Base-by-base conservation (phyloP, 2,888 invertebrate genomes). In the Exocentrus adspersus region DNA sequence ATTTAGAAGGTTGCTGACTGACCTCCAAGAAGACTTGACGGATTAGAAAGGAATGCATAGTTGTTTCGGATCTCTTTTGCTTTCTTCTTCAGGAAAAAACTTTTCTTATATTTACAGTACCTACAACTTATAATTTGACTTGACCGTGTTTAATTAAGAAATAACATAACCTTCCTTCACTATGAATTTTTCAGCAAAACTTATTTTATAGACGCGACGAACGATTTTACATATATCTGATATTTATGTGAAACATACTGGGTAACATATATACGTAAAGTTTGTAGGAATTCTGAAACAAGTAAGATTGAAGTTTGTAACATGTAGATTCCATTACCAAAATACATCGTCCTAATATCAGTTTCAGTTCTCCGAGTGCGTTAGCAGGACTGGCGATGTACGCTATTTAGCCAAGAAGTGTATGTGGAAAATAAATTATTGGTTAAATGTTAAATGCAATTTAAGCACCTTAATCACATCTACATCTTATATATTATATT, bases 311-410 rank as follows among this genome's bases (percentile, higher is more conserved):
- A 65, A 65, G 56, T 65, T 65, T 54, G 56, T 12, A 59, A 65
- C 65, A 65, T 65, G 65, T 56, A 65, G 62, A 65, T 54, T 65
- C 65, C 65, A 65, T 65, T 65, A 65, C 59, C 61, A 65, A 52
- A 61, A 56, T 64, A 61, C 53, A 60, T 52, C 37, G 41, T 52
- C 60, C 60, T 60, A 63, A 19, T 43, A 51, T 63, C 60, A 52
- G 57, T 28, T 37, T 30, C 21, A 52, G 48, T 46, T 41, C 50
- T 64, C 43, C 57, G 48, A 43, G 30, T 54, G 42, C 54, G 43
- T 54, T 54, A 54, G 54, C 24, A 10, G 43, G 28, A 54, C 54
- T 54, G 17, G 28, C 43, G 24, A 21, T 43, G 43, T 17, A 41
- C 21, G 16, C 30, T 43, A 43, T 54, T 54, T 43, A 43, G 17